Conservation (phyloP, 37 sponge, comb jelly and placozoan species). For the Mnemiopsis leidyi region DNA sequence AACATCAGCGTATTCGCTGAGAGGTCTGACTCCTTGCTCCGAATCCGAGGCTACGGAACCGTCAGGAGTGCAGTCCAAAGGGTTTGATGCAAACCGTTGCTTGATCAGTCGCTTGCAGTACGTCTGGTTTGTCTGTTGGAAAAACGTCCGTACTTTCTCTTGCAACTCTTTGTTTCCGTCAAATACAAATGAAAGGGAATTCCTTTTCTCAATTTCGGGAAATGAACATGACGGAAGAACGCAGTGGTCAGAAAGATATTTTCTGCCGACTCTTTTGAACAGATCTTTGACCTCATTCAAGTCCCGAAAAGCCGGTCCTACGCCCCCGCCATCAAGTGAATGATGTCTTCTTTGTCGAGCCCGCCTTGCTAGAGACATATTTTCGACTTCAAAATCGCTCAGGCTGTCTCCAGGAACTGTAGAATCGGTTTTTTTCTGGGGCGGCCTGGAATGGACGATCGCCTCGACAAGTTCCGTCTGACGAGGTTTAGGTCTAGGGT, state of each 20-base stretch:
- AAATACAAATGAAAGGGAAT: conserved; percentile 24
- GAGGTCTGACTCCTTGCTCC: not conserved
- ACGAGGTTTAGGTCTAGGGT: not conserved
- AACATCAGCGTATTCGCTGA: conserved; percentile 8
- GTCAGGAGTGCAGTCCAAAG: conserved; percentile 15
- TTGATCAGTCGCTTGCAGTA: conserved; percentile 27
- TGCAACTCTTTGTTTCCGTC: conserved; percentile 29
- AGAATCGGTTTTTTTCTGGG: not conserved
- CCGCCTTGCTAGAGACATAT: too few species aligned
- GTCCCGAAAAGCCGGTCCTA: not conserved
- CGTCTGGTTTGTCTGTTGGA: conserved; percentile 47
- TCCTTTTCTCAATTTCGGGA: conserved; percentile 15
- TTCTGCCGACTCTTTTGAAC: not conserved
- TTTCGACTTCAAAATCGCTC: not conserved
- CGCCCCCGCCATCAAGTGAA: not conserved
- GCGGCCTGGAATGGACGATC: not conserved
- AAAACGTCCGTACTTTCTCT: conserved; percentile 6
- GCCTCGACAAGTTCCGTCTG: not conserved
- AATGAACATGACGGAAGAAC: not conserved
- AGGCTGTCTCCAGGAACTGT: not conserved
- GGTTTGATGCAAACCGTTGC: conserved; percentile 59
- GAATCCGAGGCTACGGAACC: not conserved
- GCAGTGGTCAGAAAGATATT: not conserved
- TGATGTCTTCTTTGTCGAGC: not conserved
- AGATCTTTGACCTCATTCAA: not conserved